Conservation (phyloP, 1,140 invertebrate species). For the Coptotermes formosanus region DNA sequence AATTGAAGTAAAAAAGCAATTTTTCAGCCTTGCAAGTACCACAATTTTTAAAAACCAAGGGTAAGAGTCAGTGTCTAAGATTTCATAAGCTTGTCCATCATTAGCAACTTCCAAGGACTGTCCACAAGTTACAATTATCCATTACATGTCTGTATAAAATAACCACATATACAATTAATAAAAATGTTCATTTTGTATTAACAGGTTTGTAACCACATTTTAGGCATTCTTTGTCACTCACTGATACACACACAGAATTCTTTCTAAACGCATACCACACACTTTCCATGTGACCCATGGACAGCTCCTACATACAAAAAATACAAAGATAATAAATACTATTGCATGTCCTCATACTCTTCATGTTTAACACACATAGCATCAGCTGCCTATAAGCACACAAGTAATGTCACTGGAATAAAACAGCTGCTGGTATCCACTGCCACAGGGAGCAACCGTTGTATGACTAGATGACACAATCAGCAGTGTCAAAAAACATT, state of each 20-base stretch:
- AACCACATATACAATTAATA: neutral
- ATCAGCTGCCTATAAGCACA: neutral
- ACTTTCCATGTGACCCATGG: neutral
- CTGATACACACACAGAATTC: neutral
- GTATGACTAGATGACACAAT: neutral
- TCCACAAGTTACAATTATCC: neutral
- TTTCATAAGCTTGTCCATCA: neutral
- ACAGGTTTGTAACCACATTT: neutral
- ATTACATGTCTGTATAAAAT: neutral
- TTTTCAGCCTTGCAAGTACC: neutral
- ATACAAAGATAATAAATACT: slow-evolving; percentile 9
- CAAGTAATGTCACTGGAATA: neutral
- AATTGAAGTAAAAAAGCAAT: neutral
- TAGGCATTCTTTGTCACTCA: neutral
- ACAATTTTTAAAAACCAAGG: neutral
- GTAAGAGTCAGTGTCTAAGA: neutral
- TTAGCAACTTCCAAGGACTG: neutral
- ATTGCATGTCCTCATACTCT: neutral
- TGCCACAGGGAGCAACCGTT: neutral
- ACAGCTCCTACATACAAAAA: neutral
- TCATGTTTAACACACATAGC: neutral
- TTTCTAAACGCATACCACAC: neutral
- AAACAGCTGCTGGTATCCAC: neutral
- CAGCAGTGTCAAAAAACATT: neutral
- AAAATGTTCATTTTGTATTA: neutral